Evolutionary conservation across 2,797 vertebrate genomes (phyloP).

Genomic region (Echiichthys vipera): DNA sequence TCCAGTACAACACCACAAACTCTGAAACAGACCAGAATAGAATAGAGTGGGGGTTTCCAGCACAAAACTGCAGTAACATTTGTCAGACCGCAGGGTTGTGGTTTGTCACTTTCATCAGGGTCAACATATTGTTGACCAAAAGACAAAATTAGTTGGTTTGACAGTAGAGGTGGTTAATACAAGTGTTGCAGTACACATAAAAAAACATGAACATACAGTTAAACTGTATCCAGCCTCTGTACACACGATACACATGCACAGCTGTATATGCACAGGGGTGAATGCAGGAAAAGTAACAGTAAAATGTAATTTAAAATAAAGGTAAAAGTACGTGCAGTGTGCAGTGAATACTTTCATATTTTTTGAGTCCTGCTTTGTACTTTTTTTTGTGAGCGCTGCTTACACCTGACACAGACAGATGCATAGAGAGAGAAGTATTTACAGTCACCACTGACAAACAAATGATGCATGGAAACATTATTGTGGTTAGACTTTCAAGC

Average conservation of each 20-base stretch:
- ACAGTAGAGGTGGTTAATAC: not conserved
- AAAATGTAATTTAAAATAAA: not conserved
- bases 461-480: conserved; percentile 19
- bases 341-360: not conserved
- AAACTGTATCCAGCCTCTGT: not conserved
- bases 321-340: too few relatives aligned
- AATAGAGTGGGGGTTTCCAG: not conserved
- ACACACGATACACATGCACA: not conserved
- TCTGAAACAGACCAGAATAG: not conserved
- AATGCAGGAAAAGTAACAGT: not conserved
- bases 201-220: not conserved
- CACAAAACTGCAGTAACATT: not conserved
- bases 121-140: not conserved
- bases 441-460: not conserved
- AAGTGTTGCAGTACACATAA: not conserved
- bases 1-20: not conserved
- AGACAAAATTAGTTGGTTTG: not conserved
- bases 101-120: not conserved
- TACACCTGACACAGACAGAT: not conserved
- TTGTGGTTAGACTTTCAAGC: conserved; percentile 19
- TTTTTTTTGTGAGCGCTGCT: not conserved
- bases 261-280: not conserved
- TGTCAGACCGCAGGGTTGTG: fast-evolving
- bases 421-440: not conserved
- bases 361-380: not conserved